Base-by-base conservation (phyloP, 1,140 invertebrate species). In the Plutomurus gul region DNA sequence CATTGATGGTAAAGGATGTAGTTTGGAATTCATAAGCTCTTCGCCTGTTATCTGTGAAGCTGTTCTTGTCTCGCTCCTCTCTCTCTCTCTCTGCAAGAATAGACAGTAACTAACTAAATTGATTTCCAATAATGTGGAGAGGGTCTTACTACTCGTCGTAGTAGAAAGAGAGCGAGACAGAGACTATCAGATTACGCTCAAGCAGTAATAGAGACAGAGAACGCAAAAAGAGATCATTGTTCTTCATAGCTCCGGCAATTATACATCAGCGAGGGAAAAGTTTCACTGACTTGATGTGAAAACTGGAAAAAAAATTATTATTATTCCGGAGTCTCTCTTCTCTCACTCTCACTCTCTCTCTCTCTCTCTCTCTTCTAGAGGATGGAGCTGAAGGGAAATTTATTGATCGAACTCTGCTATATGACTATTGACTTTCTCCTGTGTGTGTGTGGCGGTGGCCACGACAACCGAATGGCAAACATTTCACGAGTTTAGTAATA, bases 401-500 rank as follows among this genome's bases (percentile, higher is more conserved):
- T 72, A 72, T 72, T 72, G 70, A 72, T 72, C 70, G 70, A 20
- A 72, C 70, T 40, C 49, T 70, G n/a, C 36, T 30, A 4, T 74
- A 22, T 74, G 43, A 74, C 72, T 74, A 74, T 74, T 74, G 72
- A 74, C 72, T 74, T 74, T 74, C 72, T 74, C 72, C 72, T 18
- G 40, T 74, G 40, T 74, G 40, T 27, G 13, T 7, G 65, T 71
- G 65, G 27, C 27, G 51, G 78, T 79, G 51, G 51, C 78, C 56
- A 75, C 46, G 78, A 70, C 78, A 70, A 79, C 78, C 72, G 73
- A 49, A 73, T 79, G 78, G 78, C 78, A 79, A 79, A 79, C 78
- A 79, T 65, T 74, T 75, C 40, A 74, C 47, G 40, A 74, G 72
- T 49, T 47, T 47, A 49, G 43, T 72, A 76, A 39, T 77, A 46